A percentile compares a stretch with the other conserved stretches of the same genome.
phyloP scores from a whole-genome alignment of 2,113 vertebrate species.

The Chaetorhynchus papuensis region DNA sequence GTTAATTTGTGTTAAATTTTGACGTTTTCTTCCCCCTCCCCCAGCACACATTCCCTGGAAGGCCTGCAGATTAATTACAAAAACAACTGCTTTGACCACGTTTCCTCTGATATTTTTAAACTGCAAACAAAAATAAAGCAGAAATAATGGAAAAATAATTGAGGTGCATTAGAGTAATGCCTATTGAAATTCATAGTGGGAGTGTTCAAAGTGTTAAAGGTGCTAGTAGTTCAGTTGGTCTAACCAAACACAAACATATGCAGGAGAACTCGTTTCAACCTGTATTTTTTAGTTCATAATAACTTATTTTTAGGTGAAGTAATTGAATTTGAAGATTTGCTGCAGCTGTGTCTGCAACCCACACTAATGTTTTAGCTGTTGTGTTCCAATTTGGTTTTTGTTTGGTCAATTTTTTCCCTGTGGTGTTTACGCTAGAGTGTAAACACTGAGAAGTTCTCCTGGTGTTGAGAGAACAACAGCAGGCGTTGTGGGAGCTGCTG shows the following conservation, averaged over 20 bases:
- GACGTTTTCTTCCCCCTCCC: not conserved
- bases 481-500: not conserved
- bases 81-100: not conserved
- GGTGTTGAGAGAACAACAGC: not conserved
- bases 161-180: not conserved
- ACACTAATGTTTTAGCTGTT: not conserved
- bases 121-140: not conserved
- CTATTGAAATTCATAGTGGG: not conserved
- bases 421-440: not conserved
- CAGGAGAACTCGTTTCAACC: not conserved
- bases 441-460: not conserved
- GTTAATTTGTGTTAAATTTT: not conserved
- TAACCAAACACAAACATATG: not conserved
- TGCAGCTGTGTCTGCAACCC: not conserved
- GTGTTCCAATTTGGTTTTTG: not conserved
- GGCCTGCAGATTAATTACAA: not conserved
- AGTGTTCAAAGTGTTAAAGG: not conserved
- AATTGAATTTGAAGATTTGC: not conserved
- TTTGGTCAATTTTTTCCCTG: accelerated
- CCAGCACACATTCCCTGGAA: not conserved
- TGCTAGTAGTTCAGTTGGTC: not conserved
- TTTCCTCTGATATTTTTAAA: slow-evolving; percentile 22
- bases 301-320: not conserved
- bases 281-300: not conserved
- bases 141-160: slow-evolving; percentile 22